Base-by-base conservation (phyloP, 2,888 invertebrate species). In the Melanostoma mellinum region DNA sequence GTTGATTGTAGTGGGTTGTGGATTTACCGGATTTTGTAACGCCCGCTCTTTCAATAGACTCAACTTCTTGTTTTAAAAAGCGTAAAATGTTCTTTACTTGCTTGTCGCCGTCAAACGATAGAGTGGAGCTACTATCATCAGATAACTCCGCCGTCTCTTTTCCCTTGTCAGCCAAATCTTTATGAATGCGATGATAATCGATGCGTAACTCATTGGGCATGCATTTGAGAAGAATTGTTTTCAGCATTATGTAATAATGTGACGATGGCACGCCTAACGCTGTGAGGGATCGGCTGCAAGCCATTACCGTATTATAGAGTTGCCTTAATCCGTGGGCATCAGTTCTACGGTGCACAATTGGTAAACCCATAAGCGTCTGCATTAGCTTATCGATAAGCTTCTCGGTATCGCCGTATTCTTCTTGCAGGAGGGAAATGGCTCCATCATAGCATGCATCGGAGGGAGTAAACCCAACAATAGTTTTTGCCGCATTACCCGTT, bases 221-320 rank as follows among this genome's bases (percentile, higher is more conserved):
- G 20, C 20, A 20, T 20, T 20, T 20, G 20, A 20, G 20, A 20
- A 20, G 20, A 20, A 20, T 20, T 20, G 20, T 35, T 36, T 55
- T 55, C 1, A 55, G 53, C 53, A 55, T 55, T 55, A 55, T 55
- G 30, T 55, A 55, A 55, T 55, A 55, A 36, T 55, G 36, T 6
- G 53, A 35, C 4, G 53, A 55, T 2, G 53, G 53, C 10, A 55
- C 53, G 2, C 53, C 36, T n/a, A 55, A 36, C 10, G 53, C 8
- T 4, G 53, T 55, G 53, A 55, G 53, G n/a, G 53, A 55, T 4
- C 56, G 30, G 30, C 56, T 40, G 9, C 56, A 58, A 33, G 56
- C 56, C 30, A 58, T 58, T 6, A 58, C 56, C 3, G 56, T 58
- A 9, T 58, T 58, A 20, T 58, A 42, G 2, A 58, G 42, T 30